These are phyloP conservation scores for Clarias magur DNA, from an alignment of 2,113 vertebrate species.

Conservation along the genomic window DNA sequence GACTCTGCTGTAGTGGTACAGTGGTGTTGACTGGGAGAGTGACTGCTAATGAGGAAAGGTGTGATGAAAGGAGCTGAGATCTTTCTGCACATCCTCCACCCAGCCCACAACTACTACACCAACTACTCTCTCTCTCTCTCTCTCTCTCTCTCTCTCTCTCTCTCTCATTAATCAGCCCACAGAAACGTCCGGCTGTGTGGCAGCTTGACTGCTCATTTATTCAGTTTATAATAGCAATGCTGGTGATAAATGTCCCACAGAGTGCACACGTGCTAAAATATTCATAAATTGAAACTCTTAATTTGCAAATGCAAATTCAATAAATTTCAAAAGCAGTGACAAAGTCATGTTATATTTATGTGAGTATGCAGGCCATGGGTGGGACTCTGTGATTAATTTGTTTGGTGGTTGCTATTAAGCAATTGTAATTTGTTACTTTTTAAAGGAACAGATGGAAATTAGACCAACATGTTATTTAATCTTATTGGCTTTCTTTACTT, in stretches of 20 bases:
- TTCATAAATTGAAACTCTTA: conserved; percentile 85
- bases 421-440: conserved; percentile 55
- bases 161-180: conserved; percentile 64
- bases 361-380: conserved; percentile 71
- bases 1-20: neutral
- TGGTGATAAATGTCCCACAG: conserved; percentile 94
- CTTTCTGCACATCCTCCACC: conserved; percentile 62
- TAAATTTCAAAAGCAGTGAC: conserved; percentile 73
- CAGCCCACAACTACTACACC: neutral
- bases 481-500: neutral
- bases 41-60: conserved; percentile 34
- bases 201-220: conserved; percentile 96
- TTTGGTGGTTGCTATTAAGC: conserved; percentile 60
- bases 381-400: conserved; percentile 74
- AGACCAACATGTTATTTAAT: conserved; percentile 25
- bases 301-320: conserved; percentile 76
- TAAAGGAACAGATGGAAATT: conserved; percentile 46
- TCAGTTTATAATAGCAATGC: conserved; percentile 92
- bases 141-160: conserved; percentile 53
- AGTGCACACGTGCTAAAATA: conserved; percentile 98
- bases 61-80: conserved; percentile 12
- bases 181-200: conserved; percentile 83
- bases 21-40: neutral
- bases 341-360: conserved; percentile 74
- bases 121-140: neutral